A percentile compares a stretch with the other conserved stretches of the same genome.
Conservation (phyloP, 2,113 vertebrate species). For the Butorides virescens region DNA sequence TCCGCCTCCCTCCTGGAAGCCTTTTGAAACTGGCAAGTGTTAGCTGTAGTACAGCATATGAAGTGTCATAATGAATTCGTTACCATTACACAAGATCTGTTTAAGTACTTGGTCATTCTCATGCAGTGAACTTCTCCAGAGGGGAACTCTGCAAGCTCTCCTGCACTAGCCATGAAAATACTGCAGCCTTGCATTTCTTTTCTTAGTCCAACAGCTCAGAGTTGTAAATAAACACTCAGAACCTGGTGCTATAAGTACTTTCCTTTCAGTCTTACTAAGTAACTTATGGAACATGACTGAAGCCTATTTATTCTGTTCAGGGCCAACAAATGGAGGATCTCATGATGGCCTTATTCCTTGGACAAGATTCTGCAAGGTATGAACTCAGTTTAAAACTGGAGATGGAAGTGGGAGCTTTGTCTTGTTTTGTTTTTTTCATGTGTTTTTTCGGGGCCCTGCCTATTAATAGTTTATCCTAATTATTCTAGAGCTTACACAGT, state of each 20-base stretch:
- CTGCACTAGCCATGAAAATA: neutral
- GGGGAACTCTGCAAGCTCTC: neutral
- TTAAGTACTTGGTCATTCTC: neutral
- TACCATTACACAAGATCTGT: neutral
- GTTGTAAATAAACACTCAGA: neutral
- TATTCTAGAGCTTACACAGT: neutral
- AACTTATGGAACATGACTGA: neutral
- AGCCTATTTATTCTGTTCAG: constrained; percentile 59
- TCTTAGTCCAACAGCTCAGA: neutral
- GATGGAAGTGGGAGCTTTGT: neutral
- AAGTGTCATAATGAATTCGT: neutral
- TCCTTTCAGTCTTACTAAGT: neutral
- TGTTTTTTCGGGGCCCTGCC: neutral
- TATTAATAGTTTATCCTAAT: neutral
- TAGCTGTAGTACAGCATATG: neutral
- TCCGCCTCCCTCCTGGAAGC: neutral
- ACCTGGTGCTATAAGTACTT: neutral
- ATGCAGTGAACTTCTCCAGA: neutral
- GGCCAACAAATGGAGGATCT: constrained; percentile 72
- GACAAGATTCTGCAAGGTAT: constrained; percentile 96
- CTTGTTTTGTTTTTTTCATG: neutral
- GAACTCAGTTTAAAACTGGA: neutral
- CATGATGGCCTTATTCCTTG: constrained; percentile 90
- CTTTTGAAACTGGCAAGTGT: neutral
- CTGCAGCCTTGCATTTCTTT: neutral